Evolutionary conservation across 2,797 vertebrate species (phyloP), one percentile per base, ranked within the genome.

Genomic region (Lycodopsis pacificus): DNA sequence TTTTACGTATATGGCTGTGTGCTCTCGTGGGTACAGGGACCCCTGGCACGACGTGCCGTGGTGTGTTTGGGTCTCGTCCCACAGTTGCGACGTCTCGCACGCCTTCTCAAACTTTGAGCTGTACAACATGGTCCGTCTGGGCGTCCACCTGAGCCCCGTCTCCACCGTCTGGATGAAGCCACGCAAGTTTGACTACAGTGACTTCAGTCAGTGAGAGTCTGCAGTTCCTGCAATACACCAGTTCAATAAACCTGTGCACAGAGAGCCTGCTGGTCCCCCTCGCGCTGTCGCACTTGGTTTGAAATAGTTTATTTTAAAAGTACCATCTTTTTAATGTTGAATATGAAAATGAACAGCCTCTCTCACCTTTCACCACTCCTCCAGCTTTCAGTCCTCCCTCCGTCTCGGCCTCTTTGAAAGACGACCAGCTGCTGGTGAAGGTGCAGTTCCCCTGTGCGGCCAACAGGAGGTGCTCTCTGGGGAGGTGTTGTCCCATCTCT

Each of bases 331-430:
- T 54, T 40, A 3, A 30, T 32, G 36, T 44, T 20, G 32, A 20
- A 66, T 22, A 7, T 66, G 67, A n/a, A 7, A 30, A 59, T 62
- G n/a, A 22, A 56, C 3, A 42, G 7, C 8, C 20, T 12, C 13
- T 32, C 17, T 57, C 9, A 62, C 11, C 20, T 42, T 22, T 53
- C 2, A n/a, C 10, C 7, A 1, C 30, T 30, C 30, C 38, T 22
- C 44, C 83, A 88, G 89, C 48, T 46, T 95, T 94, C 87, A 95
- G 93, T 66, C 79, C 90, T 38, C 94, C 95, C 0, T 91, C 91
- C 0, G 75, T 95, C 63, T 87, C 69, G 0, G 44, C 92, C 10
- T 91, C 84, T 11, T 12, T 92, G 74, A 68, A 71, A 27, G 81
- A 91, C 0, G 57, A 65, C 15, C 65, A 48, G 71, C 76, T 96